Conservation (phyloP, 2,113 vertebrate genomes). For the Melanocharis versteri region DNA sequence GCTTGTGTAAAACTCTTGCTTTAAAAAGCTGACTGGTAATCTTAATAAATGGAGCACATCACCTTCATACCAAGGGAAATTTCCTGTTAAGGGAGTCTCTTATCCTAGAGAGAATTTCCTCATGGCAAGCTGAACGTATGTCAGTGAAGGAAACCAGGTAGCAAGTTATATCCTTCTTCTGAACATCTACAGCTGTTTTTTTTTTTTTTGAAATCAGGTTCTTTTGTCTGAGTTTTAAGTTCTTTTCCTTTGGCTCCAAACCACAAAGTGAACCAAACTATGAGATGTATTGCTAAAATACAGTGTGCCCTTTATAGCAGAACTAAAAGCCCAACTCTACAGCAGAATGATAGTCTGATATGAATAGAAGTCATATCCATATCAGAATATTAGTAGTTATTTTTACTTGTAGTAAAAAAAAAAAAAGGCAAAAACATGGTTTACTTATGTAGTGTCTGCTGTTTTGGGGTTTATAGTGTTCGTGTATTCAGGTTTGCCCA, state of each 20-base stretch:
- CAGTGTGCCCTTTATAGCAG: neutral
- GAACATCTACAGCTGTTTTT: neutral
- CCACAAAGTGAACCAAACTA: neutral
- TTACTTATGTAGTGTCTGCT: neutral
- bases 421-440: no score
- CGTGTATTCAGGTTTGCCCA: neutral
- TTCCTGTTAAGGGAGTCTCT: neutral
- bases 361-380: neutral
- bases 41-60: neutral
- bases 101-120: neutral
- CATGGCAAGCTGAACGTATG: accelerated
- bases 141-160: neutral
- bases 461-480: neutral
- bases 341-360: neutral
- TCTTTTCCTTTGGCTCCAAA: neutral
- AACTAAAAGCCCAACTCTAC: neutral
- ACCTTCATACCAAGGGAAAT: neutral
- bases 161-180: neutral
- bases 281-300: neutral
- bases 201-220: neutral
- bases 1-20: neutral
- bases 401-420: no score
- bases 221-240: neutral
- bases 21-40: neutral
- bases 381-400: neutral